A percentile compares a stretch with the other conserved stretches of the same genome.
Conservation (phyloP, 2,888 invertebrate species). For the Adela reaumurella region DNA sequence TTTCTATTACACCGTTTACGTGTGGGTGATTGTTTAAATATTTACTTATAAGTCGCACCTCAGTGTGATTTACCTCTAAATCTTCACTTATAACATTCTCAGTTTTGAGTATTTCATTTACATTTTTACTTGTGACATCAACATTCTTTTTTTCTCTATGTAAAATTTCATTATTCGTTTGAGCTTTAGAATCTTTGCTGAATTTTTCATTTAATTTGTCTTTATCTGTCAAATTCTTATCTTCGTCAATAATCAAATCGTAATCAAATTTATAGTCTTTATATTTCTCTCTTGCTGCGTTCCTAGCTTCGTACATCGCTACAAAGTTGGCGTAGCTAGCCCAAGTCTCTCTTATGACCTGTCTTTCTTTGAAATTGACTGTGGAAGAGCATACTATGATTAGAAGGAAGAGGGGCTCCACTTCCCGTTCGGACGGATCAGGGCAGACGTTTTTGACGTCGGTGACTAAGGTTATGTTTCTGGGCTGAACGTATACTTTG, state of each 20-base stretch:
- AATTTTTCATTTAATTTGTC: background rate
- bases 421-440: slow-evolving; percentile 18
- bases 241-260: slow-evolving; percentile 22
- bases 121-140: no score
- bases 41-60: no score
- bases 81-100: no score
- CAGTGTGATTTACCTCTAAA: no score
- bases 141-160: no score
- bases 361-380: slow-evolving; percentile 61
- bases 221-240: no score
- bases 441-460: slow-evolving; percentile 57
- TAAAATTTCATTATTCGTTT: no score
- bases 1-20: no score
- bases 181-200: no score
- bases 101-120: no score
- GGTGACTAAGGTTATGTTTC: slow-evolving; percentile 64
- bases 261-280: slow-evolving; percentile 35
- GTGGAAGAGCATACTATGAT: slow-evolving; percentile 76
- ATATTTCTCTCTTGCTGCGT: slow-evolving; percentile 26
- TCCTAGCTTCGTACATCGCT: slow-evolving; percentile 24
- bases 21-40: no score
- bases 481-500: slow-evolving; percentile 66
- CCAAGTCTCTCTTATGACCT: slow-evolving; percentile 71
- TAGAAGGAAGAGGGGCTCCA: slow-evolving; percentile 55
- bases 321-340: slow-evolving; percentile 46